Conservation (phyloP, 2,888 invertebrate species). For the Balanococcus diminutus region DNA sequence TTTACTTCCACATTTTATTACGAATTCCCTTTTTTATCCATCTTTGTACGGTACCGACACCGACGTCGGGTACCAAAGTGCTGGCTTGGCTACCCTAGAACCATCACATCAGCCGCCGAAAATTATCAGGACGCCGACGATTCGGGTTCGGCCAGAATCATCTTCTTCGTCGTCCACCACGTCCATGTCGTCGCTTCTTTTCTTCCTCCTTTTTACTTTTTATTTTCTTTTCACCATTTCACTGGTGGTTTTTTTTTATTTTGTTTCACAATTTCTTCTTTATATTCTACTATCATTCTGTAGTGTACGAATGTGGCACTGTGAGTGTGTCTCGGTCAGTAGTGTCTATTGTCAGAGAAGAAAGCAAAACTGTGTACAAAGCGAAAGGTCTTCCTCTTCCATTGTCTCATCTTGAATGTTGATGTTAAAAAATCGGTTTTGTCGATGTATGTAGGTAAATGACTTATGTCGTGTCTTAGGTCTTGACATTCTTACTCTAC, state of each 20-base stretch:
- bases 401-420: too few species aligned
- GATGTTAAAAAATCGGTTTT: too few species aligned
- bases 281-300: too few species aligned
- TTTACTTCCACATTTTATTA: constrained; percentile 54
- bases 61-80: not conserved
- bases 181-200: constrained; percentile 45
- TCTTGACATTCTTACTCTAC: too few species aligned
- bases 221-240: constrained; percentile 51
- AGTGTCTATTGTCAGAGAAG: not conserved
- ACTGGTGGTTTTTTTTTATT: constrained; percentile 45
- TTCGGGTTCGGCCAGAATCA: constrained; percentile 38
- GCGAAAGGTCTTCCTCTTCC: too few species aligned
- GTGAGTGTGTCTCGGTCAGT: not conserved
- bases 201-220: constrained; percentile 51
- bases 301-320: too few species aligned
- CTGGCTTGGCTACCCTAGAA: constrained; percentile 28
- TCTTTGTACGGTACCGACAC: constrained; percentile 15
- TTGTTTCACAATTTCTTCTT: constrained; percentile 45
- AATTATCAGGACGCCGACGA: constrained; percentile 56
- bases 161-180: constrained; percentile 53
- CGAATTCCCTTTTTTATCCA: constrained; percentile 53
- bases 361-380: too few species aligned
- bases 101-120: constrained; percentile 51
- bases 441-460: too few species aligned
- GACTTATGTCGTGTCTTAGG: too few species aligned